phyloP scores from a whole-genome alignment of 2,113 vertebrate genomes.

The Mastomys natalensis region DNA sequence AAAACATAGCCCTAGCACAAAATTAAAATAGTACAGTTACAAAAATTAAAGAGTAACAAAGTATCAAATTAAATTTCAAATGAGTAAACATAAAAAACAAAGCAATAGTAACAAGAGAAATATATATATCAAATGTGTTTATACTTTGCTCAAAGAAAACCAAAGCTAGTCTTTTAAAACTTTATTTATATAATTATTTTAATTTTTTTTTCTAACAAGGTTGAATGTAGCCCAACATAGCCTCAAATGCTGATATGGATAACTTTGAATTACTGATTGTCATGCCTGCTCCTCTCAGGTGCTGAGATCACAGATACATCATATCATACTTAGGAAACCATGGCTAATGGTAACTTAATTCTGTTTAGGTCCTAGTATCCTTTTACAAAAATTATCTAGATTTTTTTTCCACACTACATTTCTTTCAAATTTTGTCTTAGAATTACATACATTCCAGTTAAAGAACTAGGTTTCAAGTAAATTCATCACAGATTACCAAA shows the following conservation, averaged over 20 bases:
- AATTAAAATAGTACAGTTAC: background rate
- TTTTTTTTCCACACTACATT: background rate
- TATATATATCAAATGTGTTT: background rate
- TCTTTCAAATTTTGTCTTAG: background rate
- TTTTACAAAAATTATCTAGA: background rate
- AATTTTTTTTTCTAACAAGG: background rate
- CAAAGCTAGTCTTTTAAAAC: background rate
- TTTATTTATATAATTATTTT: background rate
- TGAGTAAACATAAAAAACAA: background rate
- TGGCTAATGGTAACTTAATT: background rate
- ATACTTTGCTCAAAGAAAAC: background rate
- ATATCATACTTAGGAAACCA: background rate
- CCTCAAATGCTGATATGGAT: background rate
- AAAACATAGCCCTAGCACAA: background rate
- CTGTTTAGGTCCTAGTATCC: background rate
- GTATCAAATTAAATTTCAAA: constrained; percentile 37
- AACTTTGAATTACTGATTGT: background rate
- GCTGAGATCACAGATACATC: background rate
- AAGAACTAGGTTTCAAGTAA: background rate
- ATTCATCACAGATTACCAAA: background rate
- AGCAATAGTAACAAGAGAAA: background rate
- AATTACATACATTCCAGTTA: background rate
- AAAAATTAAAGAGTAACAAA: background rate
- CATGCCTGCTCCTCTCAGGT: background rate
- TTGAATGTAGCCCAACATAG: background rate